Percentiles rank a stretch among this genome's conserved stretches.
Evolutionary conservation across 2,113 vertebrate species (phyloP).

Genomic region (Onychorhynchus coronatus): DNA sequence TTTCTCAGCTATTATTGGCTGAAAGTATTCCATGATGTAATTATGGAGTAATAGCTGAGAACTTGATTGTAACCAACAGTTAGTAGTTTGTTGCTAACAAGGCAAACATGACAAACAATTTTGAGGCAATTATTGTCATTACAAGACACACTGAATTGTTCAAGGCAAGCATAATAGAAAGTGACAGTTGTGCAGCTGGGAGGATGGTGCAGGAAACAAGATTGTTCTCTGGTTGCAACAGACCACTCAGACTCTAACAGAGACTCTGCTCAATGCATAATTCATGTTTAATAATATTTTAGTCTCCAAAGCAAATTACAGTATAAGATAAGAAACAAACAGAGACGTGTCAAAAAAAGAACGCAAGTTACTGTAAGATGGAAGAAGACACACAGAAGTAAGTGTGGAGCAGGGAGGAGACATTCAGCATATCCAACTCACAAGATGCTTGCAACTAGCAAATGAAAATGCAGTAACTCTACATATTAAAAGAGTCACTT

Average conservation of each 20-base stretch:
- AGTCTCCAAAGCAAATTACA: conserved; percentile 33
- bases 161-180: conserved; percentile 48
- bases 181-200: conserved; percentile 69
- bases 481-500: not conserved
- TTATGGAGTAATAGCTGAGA: conserved; percentile 56
- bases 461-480: not conserved
- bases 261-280: conserved; percentile 50
- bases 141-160: conserved; percentile 60
- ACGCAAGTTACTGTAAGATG: not conserved
- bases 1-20: conserved; percentile 48
- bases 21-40: conserved; percentile 58
- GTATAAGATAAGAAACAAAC: conserved; percentile 16
- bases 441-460: not conserved
- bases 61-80: conserved; percentile 63
- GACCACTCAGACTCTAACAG: conserved; percentile 11
- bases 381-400: not conserved
- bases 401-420: not conserved
- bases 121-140: conserved; percentile 69
- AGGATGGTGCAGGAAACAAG: not conserved
- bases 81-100: conserved; percentile 67
- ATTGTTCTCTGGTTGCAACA: conserved; percentile 28
- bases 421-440: not conserved
- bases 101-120: conserved; percentile 70
- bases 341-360: not conserved
- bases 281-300: conserved; percentile 55